Evolutionary conservation across 1,140 invertebrate genomes (phyloP).

Genomic region (Coboldia fuscipes): DNA sequence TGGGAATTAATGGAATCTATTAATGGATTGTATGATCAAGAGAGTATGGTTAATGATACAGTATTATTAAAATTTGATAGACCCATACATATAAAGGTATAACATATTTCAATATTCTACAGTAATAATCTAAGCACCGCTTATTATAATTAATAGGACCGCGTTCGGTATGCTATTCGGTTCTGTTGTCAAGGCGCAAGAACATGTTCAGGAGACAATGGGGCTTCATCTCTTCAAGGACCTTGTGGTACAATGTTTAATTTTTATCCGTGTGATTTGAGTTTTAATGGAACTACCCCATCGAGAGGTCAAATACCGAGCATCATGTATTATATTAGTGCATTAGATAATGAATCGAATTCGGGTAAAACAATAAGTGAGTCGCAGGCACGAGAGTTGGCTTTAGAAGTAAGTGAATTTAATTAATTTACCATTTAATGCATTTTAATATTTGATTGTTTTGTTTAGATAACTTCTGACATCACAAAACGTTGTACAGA

Average conservation of each 20-base stretch:
- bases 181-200: constrained; percentile 78
- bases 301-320: constrained; percentile 86
- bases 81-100: constrained; percentile 64
- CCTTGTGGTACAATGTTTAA: constrained; percentile 81
- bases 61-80: constrained; percentile 81
- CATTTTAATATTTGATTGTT: neutral
- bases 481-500: constrained; percentile 51
- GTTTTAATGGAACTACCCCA: constrained; percentile 87
- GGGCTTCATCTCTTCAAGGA: constrained; percentile 64
- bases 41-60: constrained; percentile 48
- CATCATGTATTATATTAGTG: constrained; percentile 63
- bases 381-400: constrained; percentile 16
- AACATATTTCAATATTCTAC: neutral
- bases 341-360: constrained; percentile 13
- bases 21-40: constrained; percentile 18
- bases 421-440: neutral
- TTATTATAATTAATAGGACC: constrained; percentile 54
- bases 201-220: constrained; percentile 83
- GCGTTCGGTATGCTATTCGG: constrained; percentile 71
- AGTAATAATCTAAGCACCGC: too few relatives aligned
- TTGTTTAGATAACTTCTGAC: constrained; percentile 31
- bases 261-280: constrained; percentile 80
- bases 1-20: constrained; percentile 19
- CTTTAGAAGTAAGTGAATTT: constrained; percentile 8
- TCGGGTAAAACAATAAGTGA: constrained; percentile 7